Conservation (phyloP, 2,888 invertebrate genomes). For the Odontomyia ornata region DNA sequence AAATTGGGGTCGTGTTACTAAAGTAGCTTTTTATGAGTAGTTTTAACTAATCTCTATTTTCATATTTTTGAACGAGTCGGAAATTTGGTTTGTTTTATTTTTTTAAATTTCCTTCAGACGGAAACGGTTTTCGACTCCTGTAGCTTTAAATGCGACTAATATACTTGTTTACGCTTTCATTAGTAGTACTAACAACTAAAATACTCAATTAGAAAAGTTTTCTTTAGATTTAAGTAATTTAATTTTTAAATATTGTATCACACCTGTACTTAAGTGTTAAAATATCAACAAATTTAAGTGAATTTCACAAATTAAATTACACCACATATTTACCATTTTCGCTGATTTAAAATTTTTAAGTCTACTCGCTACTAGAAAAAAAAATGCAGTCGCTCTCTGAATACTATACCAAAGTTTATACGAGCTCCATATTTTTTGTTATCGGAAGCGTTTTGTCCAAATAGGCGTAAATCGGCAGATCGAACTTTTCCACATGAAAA, state of each 20-base stretch:
- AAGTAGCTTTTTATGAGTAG: constrained; percentile 8
- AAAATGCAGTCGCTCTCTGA: too few relatives aligned
- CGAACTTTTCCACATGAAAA: too few relatives aligned
- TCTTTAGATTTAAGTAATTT: background rate
- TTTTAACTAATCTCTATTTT: constrained; percentile 16
- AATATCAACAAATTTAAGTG: too few relatives aligned
- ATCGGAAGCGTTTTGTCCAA: too few relatives aligned
- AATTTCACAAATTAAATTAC: too few relatives aligned
- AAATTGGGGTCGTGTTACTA: constrained; percentile 38
- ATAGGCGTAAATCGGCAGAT: too few relatives aligned
- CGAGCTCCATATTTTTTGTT: too few relatives aligned
- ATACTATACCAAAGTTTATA: too few relatives aligned
- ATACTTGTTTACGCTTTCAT: background rate
- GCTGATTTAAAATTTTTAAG: too few relatives aligned
- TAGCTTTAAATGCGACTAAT: background rate
- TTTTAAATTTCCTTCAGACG: background rate
- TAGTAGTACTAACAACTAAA: constrained; percentile 4
- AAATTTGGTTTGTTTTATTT: too few relatives aligned
- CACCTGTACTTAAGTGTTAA: background rate
- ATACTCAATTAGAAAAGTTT: background rate
- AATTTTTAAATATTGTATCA: background rate
- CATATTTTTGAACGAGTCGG: background rate
- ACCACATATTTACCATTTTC: too few relatives aligned
- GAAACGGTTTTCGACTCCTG: background rate
- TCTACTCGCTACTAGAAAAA: too few relatives aligned